Evolutionary conservation across 2,888 invertebrate species (phyloP), one percentile per base, ranked within the genome.

Genomic region (Thymelicus acteon): DNA sequence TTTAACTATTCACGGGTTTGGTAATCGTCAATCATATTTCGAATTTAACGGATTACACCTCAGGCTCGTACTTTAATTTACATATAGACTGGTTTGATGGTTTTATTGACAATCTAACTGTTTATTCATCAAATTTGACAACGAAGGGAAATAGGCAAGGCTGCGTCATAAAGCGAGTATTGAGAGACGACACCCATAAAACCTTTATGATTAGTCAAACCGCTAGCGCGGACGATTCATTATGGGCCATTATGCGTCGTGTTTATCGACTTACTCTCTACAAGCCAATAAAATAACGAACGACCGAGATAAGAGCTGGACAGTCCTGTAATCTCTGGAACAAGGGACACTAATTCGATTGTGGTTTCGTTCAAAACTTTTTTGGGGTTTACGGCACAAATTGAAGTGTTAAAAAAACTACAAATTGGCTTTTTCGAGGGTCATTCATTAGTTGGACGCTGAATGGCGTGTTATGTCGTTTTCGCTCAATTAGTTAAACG

Each of bases 311-410:
- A 93, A 93, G 88, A 88, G 84, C 86, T 88, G 90, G 93, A 92
- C 93, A 91, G 90, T 91, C 89, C 88, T 91, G 92, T 93, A 93
- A 93, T 93, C 93, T 93, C 90, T 90, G 89, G 90, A 92, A 93
- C 93, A 93, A 92, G 93, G 93, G 92, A 92, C 93, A 92, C 93
- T 93, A 93, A 93, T 93, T 93, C 92, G 93, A 93, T 92, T 93
- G 93, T 93, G 93, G 93, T 93, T 93, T 93, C 87, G 90, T 91
- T 86, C 85, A 88, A 89, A 86, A 85, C 88, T 90, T 91, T 91
- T 92, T 93, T 90, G 85, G 90, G 88, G 88, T 91, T 91, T 92
- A 91, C 88, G 91, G 90, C 93, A 93, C 93, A 93, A 93, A 93
- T 92, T 93, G 91, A 91, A 89, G 93, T 87, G 90, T 92, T 88